Conservation (phyloP, 1,140 invertebrate species). For the Grapholita molesta region DNA sequence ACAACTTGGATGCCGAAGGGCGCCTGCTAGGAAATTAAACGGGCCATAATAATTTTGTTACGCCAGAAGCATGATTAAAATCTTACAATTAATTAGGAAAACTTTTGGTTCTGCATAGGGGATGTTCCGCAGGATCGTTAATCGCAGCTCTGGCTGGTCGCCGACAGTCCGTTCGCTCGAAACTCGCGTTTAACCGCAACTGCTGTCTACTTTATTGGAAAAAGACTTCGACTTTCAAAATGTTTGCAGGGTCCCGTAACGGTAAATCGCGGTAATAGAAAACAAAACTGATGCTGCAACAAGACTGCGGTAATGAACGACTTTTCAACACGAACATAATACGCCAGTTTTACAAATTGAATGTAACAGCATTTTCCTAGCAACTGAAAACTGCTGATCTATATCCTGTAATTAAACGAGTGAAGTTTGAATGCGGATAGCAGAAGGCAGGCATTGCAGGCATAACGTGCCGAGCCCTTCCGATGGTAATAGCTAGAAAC, state of each 20-base stretch:
- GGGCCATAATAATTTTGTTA: slow-evolving; percentile 72
- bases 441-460: slow-evolving; percentile 5
- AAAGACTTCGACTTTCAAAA: neutral
- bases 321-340: neutral
- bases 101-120: slow-evolving; percentile 49
- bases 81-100: slow-evolving; percentile 74
- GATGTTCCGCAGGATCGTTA: slow-evolving; percentile 33
- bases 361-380: neutral
- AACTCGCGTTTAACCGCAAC: slow-evolving; percentile 2
- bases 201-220: slow-evolving; percentile 22
- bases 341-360: neutral
- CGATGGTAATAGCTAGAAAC: slow-evolving; percentile 46
- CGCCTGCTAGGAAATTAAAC: slow-evolving; percentile 73
- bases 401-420: slow-evolving; percentile 9
- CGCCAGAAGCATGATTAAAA: slow-evolving; percentile 73
- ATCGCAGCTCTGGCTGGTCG: slow-evolving; percentile 18
- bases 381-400: neutral
- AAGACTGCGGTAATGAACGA: neutral
- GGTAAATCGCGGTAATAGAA: neutral
- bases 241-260: neutral
- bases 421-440: neutral
- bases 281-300: neutral
- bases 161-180: neutral
- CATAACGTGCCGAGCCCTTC: slow-evolving; percentile 30
- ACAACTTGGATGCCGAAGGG: slow-evolving; percentile 56